A percentile compares a stretch with the other conserved stretches of the same genome.
Conservation (phyloP, 2,888 invertebrate genomes). For the Sminthurinus aureus region DNA sequence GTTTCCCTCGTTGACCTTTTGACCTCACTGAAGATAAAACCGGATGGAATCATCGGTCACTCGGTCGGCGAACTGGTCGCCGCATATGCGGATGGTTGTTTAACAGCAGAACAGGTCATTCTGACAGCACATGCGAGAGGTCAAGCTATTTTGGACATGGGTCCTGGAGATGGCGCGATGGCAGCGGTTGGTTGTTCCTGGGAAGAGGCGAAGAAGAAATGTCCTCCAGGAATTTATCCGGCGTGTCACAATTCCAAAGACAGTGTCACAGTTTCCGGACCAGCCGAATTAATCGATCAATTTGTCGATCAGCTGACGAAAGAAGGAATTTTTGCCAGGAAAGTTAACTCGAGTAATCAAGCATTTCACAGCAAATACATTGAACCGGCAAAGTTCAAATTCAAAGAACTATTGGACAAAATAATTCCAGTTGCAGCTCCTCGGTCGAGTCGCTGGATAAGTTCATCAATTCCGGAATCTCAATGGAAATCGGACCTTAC, state of each 20-base stretch:
- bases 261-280: slow-evolving; percentile 94
- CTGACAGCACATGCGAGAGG: slow-evolving; percentile 79
- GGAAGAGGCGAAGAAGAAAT: slow-evolving; percentile 76
- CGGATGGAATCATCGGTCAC: no score
- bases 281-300: slow-evolving; percentile 72
- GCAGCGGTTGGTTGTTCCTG: slow-evolving; percentile 87
- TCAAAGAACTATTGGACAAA: slow-evolving; percentile 76
- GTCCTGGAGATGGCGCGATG: slow-evolving; percentile 80
- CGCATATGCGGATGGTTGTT: no score
- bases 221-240: slow-evolving; percentile 81
- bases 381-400: no score
- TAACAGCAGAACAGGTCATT: slow-evolving; percentile 92
- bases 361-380: no score
- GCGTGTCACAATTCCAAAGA: no score
- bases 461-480: no score
- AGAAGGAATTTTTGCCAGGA: slow-evolving; percentile 81
- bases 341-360: no score
- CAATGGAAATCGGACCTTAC: slow-evolving; percentile 66
- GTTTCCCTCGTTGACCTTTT: slow-evolving; percentile 91
- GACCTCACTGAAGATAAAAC: no score
- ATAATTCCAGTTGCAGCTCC: slow-evolving; percentile 67
- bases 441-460: no score
- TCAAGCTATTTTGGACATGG: slow-evolving; percentile 71
- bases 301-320: slow-evolving; percentile 74
- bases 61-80: no score